Base-by-base conservation (phyloP, 2,797 vertebrate species). In the Arrhamphus sclerolepis region DNA sequence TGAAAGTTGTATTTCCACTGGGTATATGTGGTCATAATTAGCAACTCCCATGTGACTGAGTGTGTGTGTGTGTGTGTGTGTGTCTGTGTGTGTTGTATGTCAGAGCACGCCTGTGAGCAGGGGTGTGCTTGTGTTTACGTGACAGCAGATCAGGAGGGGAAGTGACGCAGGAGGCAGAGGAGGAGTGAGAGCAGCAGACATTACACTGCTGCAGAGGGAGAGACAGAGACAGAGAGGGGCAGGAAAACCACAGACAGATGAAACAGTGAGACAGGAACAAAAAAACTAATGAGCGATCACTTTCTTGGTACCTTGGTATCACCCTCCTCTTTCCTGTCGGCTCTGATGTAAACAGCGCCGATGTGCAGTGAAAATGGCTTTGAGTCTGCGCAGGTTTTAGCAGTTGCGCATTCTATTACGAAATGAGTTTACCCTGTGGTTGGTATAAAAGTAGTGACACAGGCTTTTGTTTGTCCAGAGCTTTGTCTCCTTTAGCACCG, bases 141-240 rank as follows among this genome's bases (percentile, higher is more conserved):
- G 78, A 82, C 82, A 70, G 77, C 54, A 38, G 46, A 84, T 53
- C 73, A 71, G 71, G 52, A 86, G 59, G 76, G 85, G 88, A 90
- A 90, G 90, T 89, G 91, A 92, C 87, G 90, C 86, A 87, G 84
- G 75, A 87, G 71, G 53, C 66, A 59, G 72, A 7, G 6, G 62
- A 81, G 72, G 74, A 63, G 72, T 52, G 72, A 76, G 79, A 66
- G 72, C 70, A 78, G 86, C 84, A 89, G 85, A 86, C 78, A 77
- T 84, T 78, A 77, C 81, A 56, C 63, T 69, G 79, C 78, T 82
- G 84, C 77, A 86, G 79, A 78, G 61, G 52, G 56, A 57, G 40
- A 56, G 43, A 54, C 40, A 38, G 59, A 59, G 49, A 62, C 52
- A 47, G 65, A 51, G 56, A 60, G 19, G 59, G 62, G 63, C 60